Percentiles rank a stretch among this genome's conserved stretches.
These are phyloP conservation scores for Drosophila neotestacea DNA, from an alignment of 2,888 invertebrate species.

Conservation along the genomic window DNA sequence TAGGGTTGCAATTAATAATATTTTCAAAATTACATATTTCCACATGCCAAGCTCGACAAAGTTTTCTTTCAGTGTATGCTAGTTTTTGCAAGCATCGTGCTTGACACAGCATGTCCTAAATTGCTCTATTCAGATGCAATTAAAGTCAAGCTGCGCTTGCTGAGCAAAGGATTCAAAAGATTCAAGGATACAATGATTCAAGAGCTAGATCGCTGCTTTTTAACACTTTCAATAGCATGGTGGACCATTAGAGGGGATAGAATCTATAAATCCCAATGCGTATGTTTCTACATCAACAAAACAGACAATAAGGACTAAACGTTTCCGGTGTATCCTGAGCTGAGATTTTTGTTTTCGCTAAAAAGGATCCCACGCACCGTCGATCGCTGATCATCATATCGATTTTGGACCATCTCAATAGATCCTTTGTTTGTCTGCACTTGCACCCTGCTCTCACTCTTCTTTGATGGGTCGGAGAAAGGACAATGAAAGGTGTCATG, in stretches of 20 bases:
- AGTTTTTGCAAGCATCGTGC: conserved; percentile 22
- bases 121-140: conserved; percentile 76
- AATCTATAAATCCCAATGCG: conserved; percentile 1
- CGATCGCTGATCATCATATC: conserved; percentile 40
- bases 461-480: background rate
- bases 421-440: conserved; percentile 43
- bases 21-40: background rate
- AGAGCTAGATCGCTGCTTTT: conserved; percentile 62
- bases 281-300: background rate
- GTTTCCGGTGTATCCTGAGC: conserved; percentile 45
- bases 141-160: conserved; percentile 73
- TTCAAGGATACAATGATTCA: conserved; percentile 8
- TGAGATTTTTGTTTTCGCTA: background rate
- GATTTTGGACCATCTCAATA: conserved; percentile 19
- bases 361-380: conserved; percentile 54
- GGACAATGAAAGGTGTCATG: conserved; percentile 47
- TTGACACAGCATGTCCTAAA: conserved; percentile 67
- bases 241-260: conserved; percentile 2
- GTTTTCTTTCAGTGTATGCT: conserved; percentile 20
- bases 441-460: conserved; percentile 26
- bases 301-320: conserved; percentile 42
- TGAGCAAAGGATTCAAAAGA: conserved; percentile 26
- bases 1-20: background rate
- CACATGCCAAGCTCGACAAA: no score
- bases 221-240: conserved; percentile 65